phyloP scores from a whole-genome alignment of 2,797 vertebrate genomes.

The Aldrovandia affinis region DNA sequence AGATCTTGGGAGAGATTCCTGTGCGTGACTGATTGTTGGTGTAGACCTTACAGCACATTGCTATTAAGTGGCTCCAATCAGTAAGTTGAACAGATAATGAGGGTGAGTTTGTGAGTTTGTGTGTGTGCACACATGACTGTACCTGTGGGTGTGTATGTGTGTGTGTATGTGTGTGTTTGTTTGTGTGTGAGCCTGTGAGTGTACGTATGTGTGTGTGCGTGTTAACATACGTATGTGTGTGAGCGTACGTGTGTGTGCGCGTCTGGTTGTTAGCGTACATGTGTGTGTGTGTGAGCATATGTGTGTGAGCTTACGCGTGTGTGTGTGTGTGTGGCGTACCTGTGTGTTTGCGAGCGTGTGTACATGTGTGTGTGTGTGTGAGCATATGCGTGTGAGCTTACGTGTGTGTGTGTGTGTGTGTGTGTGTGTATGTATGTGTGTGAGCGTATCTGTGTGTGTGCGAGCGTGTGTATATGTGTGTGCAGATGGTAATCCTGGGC shows the following conservation, averaged over 20 bases:
- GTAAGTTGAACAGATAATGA: neutral
- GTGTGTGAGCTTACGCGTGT: conserved; percentile 18
- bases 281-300: neutral
- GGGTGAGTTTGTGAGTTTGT: conserved; percentile 16
- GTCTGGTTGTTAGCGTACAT: neutral
- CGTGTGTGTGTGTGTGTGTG: neutral
- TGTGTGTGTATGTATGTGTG: conserved; percentile 22
- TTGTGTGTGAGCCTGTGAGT: conserved; percentile 17
- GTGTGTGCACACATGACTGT: too few relatives aligned
- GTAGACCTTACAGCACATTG: neutral
- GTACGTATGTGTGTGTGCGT: conserved; percentile 17
- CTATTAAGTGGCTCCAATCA: neutral
- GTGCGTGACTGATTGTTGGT: neutral
- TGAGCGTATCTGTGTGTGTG: conserved; percentile 38
- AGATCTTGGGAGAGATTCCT: neutral
- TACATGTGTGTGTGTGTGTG: neutral
- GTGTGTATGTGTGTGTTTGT: neutral
- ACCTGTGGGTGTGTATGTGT: neutral
- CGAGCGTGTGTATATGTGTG: neutral
- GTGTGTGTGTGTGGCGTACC: neutral
- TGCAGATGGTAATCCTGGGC: neutral
- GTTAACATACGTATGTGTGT: neutral
- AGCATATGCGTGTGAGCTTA: neutral
- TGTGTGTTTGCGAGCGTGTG: neutral
- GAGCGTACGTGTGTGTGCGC: neutral